Conservation (phyloP, 2,797 vertebrate species). For the Eulemur mongoz region DNA sequence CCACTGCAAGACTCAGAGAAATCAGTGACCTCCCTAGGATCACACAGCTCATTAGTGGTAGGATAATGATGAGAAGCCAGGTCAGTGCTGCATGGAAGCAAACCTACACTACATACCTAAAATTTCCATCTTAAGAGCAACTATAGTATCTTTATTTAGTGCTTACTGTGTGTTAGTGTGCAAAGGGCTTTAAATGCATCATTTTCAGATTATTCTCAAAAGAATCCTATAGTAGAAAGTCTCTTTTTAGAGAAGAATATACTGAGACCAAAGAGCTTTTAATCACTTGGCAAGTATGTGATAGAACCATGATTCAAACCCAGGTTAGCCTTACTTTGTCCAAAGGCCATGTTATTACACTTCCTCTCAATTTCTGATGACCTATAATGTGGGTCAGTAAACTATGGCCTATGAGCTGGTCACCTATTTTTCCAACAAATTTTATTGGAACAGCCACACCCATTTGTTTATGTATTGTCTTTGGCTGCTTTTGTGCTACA, state of each 20-base stretch:
- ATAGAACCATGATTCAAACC: neutral
- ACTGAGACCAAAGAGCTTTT: neutral
- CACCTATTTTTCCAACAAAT: neutral
- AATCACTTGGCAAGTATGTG: neutral
- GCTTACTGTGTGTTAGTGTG: neutral
- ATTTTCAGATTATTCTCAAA: slow-evolving; percentile 4
- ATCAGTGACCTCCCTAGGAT: neutral
- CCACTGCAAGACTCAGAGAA: neutral
- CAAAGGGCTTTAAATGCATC: neutral
- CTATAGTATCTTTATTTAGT: neutral
- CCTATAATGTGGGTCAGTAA: neutral
- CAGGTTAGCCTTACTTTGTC: neutral
- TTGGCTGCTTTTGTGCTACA: neutral
- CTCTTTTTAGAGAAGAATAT: neutral
- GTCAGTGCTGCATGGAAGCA: neutral
- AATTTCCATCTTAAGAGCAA: neutral
- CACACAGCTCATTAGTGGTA: neutral
- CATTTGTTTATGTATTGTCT: neutral
- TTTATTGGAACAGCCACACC: neutral
- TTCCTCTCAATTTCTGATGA: neutral
- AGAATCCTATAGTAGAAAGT: neutral
- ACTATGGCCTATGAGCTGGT: neutral
- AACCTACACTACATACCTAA: neutral
- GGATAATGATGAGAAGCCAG: neutral
- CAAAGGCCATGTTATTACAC: neutral